Evolutionary conservation across 2,888 invertebrate genomes (phyloP), one percentile per base, ranked within the genome.

Genomic region (Netelia melanura): DNA sequence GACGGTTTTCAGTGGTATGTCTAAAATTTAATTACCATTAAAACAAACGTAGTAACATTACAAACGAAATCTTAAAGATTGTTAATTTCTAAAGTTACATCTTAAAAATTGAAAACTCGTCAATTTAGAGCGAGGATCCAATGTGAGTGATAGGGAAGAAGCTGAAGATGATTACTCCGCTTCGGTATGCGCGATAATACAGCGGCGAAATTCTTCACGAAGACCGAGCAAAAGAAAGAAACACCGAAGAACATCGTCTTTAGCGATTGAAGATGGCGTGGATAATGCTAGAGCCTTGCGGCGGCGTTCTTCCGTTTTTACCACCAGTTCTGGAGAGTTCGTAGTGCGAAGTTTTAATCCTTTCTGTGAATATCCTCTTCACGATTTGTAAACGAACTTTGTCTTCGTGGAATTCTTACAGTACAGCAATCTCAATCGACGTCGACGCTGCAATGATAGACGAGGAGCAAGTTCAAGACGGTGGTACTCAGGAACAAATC

Each of bases 241-340:
- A 77, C 95, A 95, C 74, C 95, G 95, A 85, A 94, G 96, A 65
- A 95, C 96, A 88, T 95, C 96, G 89, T 91, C 96, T 93, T 81
- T 96, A 95, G 14, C 95, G 95, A 54, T 96, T 94, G 0, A 96
- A 95, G 86, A 87, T 88, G 92, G 94, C 1, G 92, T 94, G 0
- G 95, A 95, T 64, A 94, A 89, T 3, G 92, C 92, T 2, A 86
- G 94, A 71, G 91, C 87, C 3, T 85, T 92, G 56, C 91, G 96
- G 74, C 94, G 97, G 82, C 94, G 96, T 89, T 96, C 97, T 0
- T 96, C 96, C n/a, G 97, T 96, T 67, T 97, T 97, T 91, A 98
- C 98, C 64, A 97, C 96, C 56, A 98, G 97, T 91, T 98, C 98
- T 86, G 98, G 97, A 93, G 97, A 98, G 97, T 97, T 94, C 95